phyloP scores from a whole-genome alignment of 2,113 vertebrate genomes.

The Rhabdornis inornatus region DNA sequence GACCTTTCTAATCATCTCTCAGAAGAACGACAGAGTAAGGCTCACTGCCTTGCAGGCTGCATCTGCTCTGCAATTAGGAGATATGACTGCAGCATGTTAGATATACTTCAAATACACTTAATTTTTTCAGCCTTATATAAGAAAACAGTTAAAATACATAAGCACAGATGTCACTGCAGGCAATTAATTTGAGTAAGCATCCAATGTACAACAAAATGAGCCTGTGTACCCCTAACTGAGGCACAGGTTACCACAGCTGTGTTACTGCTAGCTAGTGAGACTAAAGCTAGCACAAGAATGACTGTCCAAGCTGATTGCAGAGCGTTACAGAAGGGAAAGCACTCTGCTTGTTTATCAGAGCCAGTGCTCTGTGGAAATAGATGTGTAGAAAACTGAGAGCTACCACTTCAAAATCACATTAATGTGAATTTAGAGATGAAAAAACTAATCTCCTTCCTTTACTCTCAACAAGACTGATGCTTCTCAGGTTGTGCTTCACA shows the following conservation, averaged over 20 bases:
- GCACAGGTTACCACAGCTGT: background rate
- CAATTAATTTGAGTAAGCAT: background rate
- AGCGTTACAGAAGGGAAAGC: background rate
- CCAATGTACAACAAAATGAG: background rate
- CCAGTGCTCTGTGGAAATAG: background rate
- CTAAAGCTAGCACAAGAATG: background rate
- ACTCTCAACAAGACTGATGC: background rate
- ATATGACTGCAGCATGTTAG: background rate
- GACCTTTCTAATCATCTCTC: background rate
- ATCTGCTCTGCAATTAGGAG: slow-evolving; percentile 19
- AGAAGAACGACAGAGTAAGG: background rate
- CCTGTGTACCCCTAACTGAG: background rate
- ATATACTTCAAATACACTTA: background rate
- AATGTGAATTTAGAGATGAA: background rate
- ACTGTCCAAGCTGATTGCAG: background rate
- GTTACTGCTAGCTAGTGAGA: background rate
- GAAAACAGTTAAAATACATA: background rate
- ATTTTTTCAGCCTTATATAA: slow-evolving; percentile 4
- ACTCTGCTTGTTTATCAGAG: background rate
- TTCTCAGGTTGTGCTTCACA: background rate
- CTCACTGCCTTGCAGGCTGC: background rate
- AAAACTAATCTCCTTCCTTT: background rate
- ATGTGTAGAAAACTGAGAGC: background rate
- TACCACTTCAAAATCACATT: background rate
- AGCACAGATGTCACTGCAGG: background rate